Evolutionary conservation across 2,113 vertebrate genomes (phyloP).

Genomic region (Ageneiosus marmoratus): DNA sequence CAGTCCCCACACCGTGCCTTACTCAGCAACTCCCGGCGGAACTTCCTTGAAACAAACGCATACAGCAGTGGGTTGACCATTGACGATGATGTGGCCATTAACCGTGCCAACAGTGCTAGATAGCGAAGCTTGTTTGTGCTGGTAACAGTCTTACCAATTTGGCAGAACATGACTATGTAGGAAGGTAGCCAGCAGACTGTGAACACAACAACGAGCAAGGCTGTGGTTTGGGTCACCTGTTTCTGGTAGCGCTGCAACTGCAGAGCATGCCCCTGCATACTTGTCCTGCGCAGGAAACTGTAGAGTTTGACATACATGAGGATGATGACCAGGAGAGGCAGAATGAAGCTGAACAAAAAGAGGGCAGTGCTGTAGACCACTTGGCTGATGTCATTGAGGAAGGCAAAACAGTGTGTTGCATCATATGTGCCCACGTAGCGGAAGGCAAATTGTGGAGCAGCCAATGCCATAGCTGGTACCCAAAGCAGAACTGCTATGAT

Average conservation of each 20-base stretch:
- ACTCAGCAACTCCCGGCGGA: conserved; percentile 66
- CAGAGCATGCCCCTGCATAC: conserved; percentile 51
- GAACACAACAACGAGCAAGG: conserved; percentile 74
- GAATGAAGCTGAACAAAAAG: conserved; percentile 71
- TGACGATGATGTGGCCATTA: conserved; percentile 69
- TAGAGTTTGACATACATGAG: conserved; percentile 74
- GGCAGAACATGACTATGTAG: conserved; percentile 73
- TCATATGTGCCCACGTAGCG: conserved; percentile 56
- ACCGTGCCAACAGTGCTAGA: conserved; percentile 63
- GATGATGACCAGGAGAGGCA: conserved; percentile 71
- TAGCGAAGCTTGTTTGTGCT: conserved; percentile 31
- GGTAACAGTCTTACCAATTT: conserved; percentile 49
- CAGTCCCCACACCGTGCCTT: conserved; percentile 54
- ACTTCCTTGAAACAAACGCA: conserved; percentile 73
- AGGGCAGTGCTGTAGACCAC: conserved; percentile 69
- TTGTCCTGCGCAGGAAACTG: conserved; percentile 64
- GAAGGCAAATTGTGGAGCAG: conserved; percentile 73
- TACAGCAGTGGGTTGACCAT: conserved; percentile 75
- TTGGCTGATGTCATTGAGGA: conserved; percentile 70
- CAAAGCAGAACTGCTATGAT: conserved; percentile 65
- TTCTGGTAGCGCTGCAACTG: conserved; percentile 74
- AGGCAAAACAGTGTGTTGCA: conserved; percentile 71
- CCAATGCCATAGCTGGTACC: conserved; percentile 67
- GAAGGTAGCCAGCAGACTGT: conserved; percentile 77
- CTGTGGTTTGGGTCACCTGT: conserved; percentile 74